Evolutionary conservation across 2,797 vertebrate genomes (phyloP).

Genomic region (Micrastur ruficollis): DNA sequence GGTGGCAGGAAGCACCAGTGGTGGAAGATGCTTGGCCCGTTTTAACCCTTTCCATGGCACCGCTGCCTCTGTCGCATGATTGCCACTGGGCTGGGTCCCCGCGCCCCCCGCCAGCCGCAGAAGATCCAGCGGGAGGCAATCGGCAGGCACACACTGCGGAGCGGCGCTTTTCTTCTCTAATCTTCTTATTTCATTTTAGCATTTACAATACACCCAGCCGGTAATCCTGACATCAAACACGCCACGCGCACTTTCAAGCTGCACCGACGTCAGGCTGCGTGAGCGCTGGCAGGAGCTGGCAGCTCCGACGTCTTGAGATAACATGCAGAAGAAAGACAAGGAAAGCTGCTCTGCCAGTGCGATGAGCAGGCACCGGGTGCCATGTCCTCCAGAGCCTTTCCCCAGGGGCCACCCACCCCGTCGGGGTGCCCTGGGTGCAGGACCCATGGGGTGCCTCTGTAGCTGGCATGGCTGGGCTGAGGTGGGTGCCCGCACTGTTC

Average conservation of each 20-base stretch:
- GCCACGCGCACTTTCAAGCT: conserved; percentile 37
- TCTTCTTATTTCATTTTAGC: conserved; percentile 71
- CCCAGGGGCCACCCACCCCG: not conserved
- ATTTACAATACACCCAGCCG: conserved; percentile 64
- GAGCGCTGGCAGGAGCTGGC: conserved; percentile 47
- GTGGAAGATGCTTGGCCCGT: not conserved
- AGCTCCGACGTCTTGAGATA: conserved; percentile 41
- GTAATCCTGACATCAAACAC: conserved; percentile 72
- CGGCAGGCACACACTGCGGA: not conserved
- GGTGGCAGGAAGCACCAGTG: not conserved
- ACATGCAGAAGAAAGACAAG: not conserved
- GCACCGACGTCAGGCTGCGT: conserved; percentile 29
- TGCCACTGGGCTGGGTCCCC: not conserved
- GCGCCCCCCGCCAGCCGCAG: not conserved
- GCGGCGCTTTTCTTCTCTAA: conserved; percentile 61
- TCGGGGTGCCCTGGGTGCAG: not conserved
- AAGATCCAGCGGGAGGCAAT: conserved; percentile 13
- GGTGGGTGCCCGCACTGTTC: not conserved
- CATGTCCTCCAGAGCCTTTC: not conserved
- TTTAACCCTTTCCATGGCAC: not conserved
- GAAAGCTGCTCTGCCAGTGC: not conserved
- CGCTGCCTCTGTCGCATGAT: not conserved
- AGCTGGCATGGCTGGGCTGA: not conserved
- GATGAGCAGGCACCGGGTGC: accelerated
- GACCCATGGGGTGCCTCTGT: no score